These are phyloP conservation scores for Chunga burmeisteri DNA, from an alignment of 2,113 vertebrate genomes.

Conservation along the genomic window DNA sequence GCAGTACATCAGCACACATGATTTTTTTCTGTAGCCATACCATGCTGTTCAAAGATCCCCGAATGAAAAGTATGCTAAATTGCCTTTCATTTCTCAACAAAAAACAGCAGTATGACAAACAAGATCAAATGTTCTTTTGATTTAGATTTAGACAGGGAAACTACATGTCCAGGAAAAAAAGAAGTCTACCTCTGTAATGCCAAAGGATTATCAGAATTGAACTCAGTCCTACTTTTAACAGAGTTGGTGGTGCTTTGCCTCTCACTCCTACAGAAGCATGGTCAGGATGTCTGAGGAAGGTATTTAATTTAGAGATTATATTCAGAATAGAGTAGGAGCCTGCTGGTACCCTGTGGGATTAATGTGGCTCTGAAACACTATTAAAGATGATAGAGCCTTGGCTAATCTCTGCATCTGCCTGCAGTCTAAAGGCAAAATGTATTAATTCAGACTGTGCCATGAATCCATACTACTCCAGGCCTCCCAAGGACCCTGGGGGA, in stretches of 20 bases:
- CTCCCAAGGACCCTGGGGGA: neutral
- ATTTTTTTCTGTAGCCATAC: neutral
- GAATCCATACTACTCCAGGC: neutral
- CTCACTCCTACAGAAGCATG: neutral
- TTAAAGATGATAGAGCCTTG: neutral
- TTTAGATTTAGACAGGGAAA: neutral
- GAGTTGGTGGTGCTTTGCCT: neutral
- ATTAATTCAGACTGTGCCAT: neutral
- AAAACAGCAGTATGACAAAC: neutral
- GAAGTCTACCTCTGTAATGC: neutral
- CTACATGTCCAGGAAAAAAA: neutral
- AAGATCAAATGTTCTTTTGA: neutral
- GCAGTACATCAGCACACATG: neutral
- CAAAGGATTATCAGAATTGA: neutral
- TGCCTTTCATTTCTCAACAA: neutral
- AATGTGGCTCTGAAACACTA: neutral
- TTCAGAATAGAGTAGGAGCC: neutral
- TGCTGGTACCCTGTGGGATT: neutral
- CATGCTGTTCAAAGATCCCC: neutral
- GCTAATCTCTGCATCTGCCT: neutral
- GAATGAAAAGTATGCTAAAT: neutral
- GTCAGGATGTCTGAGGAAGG: neutral
- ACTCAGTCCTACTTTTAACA: neutral
- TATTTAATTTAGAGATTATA: slow-evolving; percentile 7
- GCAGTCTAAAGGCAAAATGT: neutral